A percentile compares a stretch with the other conserved stretches of the same genome.
Conservation (phyloP, 2,797 vertebrate species). For the Miichthys miiuy region DNA sequence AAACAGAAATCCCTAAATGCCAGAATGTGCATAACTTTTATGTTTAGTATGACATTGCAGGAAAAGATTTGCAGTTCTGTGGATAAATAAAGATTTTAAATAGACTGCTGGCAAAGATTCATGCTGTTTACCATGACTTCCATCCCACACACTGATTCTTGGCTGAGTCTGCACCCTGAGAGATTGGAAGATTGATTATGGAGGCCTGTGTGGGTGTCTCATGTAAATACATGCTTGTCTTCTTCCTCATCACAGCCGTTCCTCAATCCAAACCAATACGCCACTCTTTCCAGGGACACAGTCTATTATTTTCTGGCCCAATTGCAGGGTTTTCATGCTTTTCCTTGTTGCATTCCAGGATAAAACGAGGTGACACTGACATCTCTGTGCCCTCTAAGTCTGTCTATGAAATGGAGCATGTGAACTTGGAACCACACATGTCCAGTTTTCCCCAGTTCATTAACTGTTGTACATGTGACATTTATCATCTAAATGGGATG, state of each 20-base stretch:
- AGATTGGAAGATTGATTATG: slow-evolving; percentile 78
- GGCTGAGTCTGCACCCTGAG: slow-evolving; percentile 69
- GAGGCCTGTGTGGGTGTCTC: slow-evolving; percentile 74
- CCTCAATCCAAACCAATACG: slow-evolving; percentile 68
- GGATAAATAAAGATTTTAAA: slow-evolving; percentile 72
- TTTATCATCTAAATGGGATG: slow-evolving; percentile 14
- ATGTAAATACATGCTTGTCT: slow-evolving; percentile 73
- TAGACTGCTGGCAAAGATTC: slow-evolving; percentile 63
- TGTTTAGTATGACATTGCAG: slow-evolving; percentile 62
- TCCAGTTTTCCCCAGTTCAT: neutral
- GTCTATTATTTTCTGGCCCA: slow-evolving; percentile 73
- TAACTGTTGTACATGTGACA: neutral
- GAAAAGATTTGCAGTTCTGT: slow-evolving; percentile 59
- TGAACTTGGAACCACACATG: slow-evolving; percentile 38
- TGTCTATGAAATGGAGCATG: slow-evolving; percentile 43
- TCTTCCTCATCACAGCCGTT: slow-evolving; percentile 59
- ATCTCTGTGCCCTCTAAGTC: slow-evolving; percentile 48
- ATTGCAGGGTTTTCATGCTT: slow-evolving; percentile 63
- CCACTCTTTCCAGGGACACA: slow-evolving; percentile 60
- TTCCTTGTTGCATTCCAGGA: slow-evolving; percentile 60
- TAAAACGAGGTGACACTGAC: slow-evolving; percentile 64
- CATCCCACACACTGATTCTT: slow-evolving; percentile 74
- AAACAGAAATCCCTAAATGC: slow-evolving; percentile 58
- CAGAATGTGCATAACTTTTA: slow-evolving; percentile 54
- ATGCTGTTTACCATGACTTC: slow-evolving; percentile 73